Percentiles rank a stretch among this genome's conserved stretches.
Conservation (phyloP, 2,797 vertebrate genomes). For the Cryptoblepharus egeriae region DNA sequence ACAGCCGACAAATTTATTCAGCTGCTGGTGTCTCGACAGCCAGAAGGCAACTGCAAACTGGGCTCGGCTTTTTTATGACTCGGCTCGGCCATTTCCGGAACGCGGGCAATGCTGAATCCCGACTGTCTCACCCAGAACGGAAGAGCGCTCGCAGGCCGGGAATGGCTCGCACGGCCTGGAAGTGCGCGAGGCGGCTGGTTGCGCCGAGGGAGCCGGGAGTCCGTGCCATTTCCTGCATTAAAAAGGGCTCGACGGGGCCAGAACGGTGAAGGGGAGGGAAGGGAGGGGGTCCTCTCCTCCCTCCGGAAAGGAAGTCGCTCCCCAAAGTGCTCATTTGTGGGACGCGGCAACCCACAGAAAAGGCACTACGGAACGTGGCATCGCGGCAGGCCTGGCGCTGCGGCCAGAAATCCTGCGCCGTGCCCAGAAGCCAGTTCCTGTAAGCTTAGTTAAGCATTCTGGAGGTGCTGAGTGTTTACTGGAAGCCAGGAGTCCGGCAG, state of each 20-base stretch:
- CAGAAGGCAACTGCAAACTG: too few relatives aligned
- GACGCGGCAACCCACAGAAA: neutral
- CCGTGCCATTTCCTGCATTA: constrained; percentile 12
- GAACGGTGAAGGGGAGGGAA: neutral
- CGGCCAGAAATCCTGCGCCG: neutral
- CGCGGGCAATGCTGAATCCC: neutral
- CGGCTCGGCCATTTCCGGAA: neutral
- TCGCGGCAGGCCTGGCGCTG: neutral
- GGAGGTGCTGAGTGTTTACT: neutral
- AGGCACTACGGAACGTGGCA: neutral
- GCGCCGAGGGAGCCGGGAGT: neutral
- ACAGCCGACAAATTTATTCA: too few relatives aligned
- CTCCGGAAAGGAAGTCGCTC: neutral
- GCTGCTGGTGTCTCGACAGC: too few relatives aligned
- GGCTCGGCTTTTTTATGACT: too few relatives aligned
- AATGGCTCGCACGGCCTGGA: neutral
- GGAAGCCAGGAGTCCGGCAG: neutral
- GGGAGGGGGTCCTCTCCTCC: neutral
- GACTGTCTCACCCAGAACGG: neutral
- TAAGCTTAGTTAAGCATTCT: neutral
- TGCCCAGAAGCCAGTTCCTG: neutral
- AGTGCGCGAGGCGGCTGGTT: neutral
- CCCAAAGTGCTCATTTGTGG: constrained; percentile 30
- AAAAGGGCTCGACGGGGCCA: neutral
- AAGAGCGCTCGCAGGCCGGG: neutral